Evolutionary conservation across 2,888 invertebrate species (phyloP).

Genomic region (Byasa hedistus): DNA sequence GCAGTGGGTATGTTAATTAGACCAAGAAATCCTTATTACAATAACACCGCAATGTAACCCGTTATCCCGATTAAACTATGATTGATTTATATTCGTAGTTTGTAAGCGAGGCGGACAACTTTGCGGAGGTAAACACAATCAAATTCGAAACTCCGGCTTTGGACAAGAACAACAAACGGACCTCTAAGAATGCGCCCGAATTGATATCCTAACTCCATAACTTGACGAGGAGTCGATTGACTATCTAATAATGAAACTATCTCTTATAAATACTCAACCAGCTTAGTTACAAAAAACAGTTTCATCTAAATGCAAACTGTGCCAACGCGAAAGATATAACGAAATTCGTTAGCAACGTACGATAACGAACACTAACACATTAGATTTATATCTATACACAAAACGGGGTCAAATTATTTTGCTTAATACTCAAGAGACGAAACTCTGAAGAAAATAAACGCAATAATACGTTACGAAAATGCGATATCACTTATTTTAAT

Average conservation of each 20-base stretch:
- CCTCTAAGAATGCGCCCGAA: slow-evolving; percentile 21
- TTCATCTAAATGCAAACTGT: too few relatives aligned
- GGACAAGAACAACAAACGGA: slow-evolving; percentile 26
- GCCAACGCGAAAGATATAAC: too few relatives aligned
- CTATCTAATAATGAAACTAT: slow-evolving; percentile 19
- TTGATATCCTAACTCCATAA: slow-evolving; percentile 19
- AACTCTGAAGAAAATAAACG: slow-evolving; percentile 2
- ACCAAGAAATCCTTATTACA: background rate
- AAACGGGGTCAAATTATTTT: background rate
- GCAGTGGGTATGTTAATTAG: too few relatives aligned
- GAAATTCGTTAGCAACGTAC: too few relatives aligned
- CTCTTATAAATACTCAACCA: background rate
- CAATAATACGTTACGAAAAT: slow-evolving; percentile 4
- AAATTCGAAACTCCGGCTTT: slow-evolving; percentile 25
- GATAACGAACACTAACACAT: too few relatives aligned
- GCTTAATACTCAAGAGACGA: background rate
- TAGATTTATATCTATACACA: too few relatives aligned
- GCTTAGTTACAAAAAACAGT: too few relatives aligned
- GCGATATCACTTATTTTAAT: slow-evolving; percentile 21
- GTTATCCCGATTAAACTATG: slow-evolving; percentile 16
- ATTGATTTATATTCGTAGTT: slow-evolving; percentile 25
- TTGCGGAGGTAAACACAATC: slow-evolving; percentile 22
- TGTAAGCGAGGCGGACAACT: slow-evolving; percentile 13
- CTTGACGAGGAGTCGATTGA: slow-evolving; percentile 15
- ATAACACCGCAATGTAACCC: background rate